These are phyloP conservation scores for Tuberolachnus salignus DNA, from an alignment of 2,888 invertebrate genomes.

Conservation along the genomic window DNA sequence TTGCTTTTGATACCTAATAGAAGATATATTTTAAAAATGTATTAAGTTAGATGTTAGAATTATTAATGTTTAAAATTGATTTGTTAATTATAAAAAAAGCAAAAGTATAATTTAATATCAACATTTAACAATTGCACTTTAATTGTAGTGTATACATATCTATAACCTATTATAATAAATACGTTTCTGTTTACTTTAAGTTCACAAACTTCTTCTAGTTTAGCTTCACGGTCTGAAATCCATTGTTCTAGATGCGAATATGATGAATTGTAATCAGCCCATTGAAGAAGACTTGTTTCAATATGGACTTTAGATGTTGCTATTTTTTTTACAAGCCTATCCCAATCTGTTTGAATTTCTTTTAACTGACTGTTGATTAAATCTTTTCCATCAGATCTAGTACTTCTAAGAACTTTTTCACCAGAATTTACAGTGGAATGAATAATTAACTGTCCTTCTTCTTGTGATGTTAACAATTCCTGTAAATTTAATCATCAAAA, in stretches of 20 bases:
- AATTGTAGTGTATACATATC: too few relatives aligned
- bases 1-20: constrained; percentile 70
- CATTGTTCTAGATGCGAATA: constrained; percentile 91
- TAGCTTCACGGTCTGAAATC: constrained; percentile 91
- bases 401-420: constrained; percentile 86
- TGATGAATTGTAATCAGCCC: constrained; percentile 95
- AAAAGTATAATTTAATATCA: too few relatives aligned
- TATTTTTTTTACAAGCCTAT: constrained; percentile 86
- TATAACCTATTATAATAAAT: background rate
- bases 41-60: background rate
- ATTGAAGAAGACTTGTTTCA: constrained; percentile 88
- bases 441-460: constrained; percentile 85
- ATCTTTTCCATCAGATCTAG: constrained; percentile 87
- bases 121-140: too few relatives aligned
- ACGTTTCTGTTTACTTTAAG: constrained; percentile 68
- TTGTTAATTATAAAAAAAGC: background rate
- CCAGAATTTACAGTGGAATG: constrained; percentile 87
- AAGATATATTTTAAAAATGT: constrained; percentile 28
- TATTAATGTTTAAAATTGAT: background rate
- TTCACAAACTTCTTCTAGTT: constrained; percentile 86
- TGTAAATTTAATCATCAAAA: constrained; percentile 66
- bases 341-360: constrained; percentile 91
- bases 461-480: constrained; percentile 78
- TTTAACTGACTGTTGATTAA: constrained; percentile 84
- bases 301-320: constrained; percentile 88